Conservation (phyloP, 2,888 invertebrate species). For the Bhutanitis thaidina region DNA sequence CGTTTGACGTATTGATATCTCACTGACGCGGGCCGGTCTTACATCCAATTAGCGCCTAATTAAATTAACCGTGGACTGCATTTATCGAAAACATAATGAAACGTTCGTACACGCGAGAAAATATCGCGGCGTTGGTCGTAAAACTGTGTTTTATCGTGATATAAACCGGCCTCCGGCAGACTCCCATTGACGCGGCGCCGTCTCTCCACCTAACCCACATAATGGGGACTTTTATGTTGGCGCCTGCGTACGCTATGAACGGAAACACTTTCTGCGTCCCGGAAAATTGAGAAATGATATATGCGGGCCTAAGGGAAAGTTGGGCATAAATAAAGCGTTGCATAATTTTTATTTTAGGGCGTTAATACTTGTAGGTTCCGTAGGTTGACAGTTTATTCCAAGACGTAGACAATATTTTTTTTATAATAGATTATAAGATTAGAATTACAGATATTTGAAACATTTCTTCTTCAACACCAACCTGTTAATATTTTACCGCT, state of each 20-base stretch:
- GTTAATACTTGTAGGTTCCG: neutral
- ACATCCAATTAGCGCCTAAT: slow-evolving; percentile 8
- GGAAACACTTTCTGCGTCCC: slow-evolving; percentile 15
- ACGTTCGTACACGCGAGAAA: neutral
- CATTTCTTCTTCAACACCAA: too few relatives aligned
- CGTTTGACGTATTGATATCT: slow-evolving; percentile 20
- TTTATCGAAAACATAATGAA: slow-evolving; percentile 12
- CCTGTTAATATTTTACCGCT: too few relatives aligned
- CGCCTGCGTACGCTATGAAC: slow-evolving; percentile 22
- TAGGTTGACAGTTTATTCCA: neutral
- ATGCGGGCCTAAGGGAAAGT: slow-evolving; percentile 24
- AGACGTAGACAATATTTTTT: too few relatives aligned
- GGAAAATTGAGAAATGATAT: slow-evolving; percentile 34
- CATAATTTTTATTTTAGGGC: slow-evolving; percentile 10
- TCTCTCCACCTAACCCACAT: slow-evolving; percentile 36
- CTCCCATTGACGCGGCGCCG: slow-evolving; percentile 47
- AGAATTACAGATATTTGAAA: too few relatives aligned
- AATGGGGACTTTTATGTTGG: slow-evolving; percentile 31
- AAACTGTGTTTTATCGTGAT: slow-evolving; percentile 53
- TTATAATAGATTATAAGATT: too few relatives aligned
- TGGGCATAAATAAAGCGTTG: slow-evolving; percentile 20
- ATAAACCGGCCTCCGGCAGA: slow-evolving; percentile 48
- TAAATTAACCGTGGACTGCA: slow-evolving; percentile 17
- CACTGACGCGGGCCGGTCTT: slow-evolving; percentile 3
- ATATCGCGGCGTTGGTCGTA: slow-evolving; percentile 40